Conservation (phyloP, 2,113 vertebrate species). For the Coracopsis vasa region DNA sequence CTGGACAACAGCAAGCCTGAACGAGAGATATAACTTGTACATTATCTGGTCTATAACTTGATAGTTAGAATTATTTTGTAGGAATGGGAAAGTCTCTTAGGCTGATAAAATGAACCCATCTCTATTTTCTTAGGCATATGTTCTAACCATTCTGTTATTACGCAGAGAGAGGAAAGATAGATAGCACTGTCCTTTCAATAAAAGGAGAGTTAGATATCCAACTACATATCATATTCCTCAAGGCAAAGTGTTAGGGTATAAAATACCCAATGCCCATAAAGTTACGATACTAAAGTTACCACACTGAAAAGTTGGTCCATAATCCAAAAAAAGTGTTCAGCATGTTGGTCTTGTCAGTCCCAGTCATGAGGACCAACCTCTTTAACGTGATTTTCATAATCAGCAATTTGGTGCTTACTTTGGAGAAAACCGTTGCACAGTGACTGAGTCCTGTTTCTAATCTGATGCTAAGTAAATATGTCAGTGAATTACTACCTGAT, state of each 20-base stretch:
- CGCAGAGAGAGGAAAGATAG: not conserved
- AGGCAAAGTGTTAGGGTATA: not conserved
- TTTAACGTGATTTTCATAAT: not conserved
- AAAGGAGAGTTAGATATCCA: fast-evolving
- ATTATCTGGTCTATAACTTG: not conserved
- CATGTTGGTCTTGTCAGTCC: not conserved
- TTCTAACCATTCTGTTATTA: not conserved
- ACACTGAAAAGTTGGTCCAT: not conserved
- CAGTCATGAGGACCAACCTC: not conserved
- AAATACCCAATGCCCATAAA: not conserved
- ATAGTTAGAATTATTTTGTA: not conserved
- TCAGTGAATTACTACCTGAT: not conserved
- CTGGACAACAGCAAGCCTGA: not conserved
- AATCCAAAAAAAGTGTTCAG: not conserved
- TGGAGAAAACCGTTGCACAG: not conserved
- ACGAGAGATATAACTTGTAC: fast-evolving
- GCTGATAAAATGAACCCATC: not conserved
- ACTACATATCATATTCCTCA: not conserved
- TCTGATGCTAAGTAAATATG: not conserved
- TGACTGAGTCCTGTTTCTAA: not conserved
- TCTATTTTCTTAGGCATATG: not conserved
- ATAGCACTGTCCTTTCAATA: not conserved
- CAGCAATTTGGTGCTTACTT: not conserved
- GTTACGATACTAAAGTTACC: not conserved
- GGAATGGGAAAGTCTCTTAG: not conserved